A percentile compares a stretch with the other conserved stretches of the same genome.
Evolutionary conservation across 2,113 vertebrate genomes (phyloP).

Genomic region (Sapayoa aenigma): DNA sequence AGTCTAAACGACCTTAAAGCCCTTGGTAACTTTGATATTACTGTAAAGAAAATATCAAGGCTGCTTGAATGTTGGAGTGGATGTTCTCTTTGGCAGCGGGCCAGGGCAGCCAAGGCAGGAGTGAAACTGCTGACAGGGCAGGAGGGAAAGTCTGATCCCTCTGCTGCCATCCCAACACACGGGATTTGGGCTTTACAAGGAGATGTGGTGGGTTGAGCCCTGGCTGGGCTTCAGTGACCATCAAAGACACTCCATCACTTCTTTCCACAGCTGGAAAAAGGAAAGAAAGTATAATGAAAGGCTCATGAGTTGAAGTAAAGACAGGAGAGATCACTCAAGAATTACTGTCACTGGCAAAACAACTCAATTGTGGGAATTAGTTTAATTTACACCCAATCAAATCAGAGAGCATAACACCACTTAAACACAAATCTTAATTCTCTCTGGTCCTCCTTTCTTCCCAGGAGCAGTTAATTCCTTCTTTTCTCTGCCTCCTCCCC

Average conservation of each 20-base stretch:
- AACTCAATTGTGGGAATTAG: not conserved
- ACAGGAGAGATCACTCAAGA: not conserved
- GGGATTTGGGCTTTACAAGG: not conserved
- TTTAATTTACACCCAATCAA: not conserved
- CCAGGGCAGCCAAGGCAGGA: not conserved
- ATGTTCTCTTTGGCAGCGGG: not conserved
- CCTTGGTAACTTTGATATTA: slow-evolving; percentile 28
- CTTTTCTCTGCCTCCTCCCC: not conserved
- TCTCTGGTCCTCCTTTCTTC: not conserved
- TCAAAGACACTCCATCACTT: not conserved
- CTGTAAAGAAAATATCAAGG: not conserved
- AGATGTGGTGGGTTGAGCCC: not conserved
- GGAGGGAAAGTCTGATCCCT: not conserved
- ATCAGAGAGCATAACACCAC: not conserved
- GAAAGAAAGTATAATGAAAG: not conserved
- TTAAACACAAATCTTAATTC: not conserved
- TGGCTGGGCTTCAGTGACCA: not conserved
- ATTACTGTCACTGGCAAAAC: fast-evolving
- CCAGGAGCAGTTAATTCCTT: not conserved
- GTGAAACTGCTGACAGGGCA: not conserved
- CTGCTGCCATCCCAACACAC: not conserved
- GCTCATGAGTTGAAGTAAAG: not conserved
- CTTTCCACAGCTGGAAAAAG: not conserved
- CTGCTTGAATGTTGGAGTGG: not conserved
- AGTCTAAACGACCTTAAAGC: not conserved